Conservation (phyloP, 2,888 invertebrate species). For the Diogma glabrata region DNA sequence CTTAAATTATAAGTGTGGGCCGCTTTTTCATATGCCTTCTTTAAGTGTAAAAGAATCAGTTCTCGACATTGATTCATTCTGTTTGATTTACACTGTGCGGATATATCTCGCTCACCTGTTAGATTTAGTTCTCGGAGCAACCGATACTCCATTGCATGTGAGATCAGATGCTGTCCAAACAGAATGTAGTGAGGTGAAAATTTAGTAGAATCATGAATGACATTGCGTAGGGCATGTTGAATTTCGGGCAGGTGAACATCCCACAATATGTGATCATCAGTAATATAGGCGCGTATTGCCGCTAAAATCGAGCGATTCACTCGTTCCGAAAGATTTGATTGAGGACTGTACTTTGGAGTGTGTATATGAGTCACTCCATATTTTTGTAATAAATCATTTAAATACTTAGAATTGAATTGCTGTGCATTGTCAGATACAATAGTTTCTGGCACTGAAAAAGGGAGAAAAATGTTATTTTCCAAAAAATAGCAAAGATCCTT, state of each 20-base stretch:
- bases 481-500: no score
- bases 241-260: not conserved
- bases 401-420: not conserved
- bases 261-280: no score
- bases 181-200: not conserved
- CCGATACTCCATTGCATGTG: not conserved
- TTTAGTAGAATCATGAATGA: not conserved
- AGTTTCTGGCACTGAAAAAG: no score
- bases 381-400: not conserved
- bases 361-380: not conserved
- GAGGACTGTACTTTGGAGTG: no score
- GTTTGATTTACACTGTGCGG: not conserved
- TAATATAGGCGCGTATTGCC: not conserved
- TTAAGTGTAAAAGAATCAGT: not conserved
- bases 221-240: not conserved
- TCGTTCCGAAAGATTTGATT: no score
- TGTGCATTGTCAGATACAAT: constrained; percentile 1
- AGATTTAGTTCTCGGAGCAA: not conserved
- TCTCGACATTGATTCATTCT: not conserved
- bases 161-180: not conserved
- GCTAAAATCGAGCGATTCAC: no score
- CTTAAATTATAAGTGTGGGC: not conserved
- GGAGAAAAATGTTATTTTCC: no score
- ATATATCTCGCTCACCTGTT: not conserved
- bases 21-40: no score